Conservation (phyloP, 2,797 vertebrate genomes). For the Urosaurus nigricauda region DNA sequence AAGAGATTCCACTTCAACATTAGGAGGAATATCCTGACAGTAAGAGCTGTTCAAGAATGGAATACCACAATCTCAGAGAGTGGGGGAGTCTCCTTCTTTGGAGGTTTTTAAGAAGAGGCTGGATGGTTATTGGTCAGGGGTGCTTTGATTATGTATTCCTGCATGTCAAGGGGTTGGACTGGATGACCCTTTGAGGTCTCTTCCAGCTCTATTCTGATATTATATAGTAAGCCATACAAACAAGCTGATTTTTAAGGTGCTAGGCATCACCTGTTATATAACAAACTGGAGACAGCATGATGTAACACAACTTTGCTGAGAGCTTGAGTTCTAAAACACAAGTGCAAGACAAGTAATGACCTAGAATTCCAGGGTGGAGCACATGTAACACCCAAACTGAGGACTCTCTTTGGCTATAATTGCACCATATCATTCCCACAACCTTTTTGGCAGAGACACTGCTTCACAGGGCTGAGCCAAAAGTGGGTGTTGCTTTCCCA, state of each 20-base stretch:
- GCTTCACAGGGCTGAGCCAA: constrained; percentile 7
- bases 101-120: too few species aligned
- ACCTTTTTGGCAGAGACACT: constrained; percentile 17
- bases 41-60: too few species aligned
- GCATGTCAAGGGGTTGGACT: too few species aligned
- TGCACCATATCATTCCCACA: constrained; percentile 23
- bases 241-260: rapidly evolving
- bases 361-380: constrained; percentile 57
- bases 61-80: too few species aligned
- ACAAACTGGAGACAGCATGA: constrained; percentile 10
- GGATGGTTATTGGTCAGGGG: too few species aligned
- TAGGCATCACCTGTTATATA: neutral
- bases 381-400: constrained; percentile 46
- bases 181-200: too few species aligned
- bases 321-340: constrained; percentile 11
- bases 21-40: too few species aligned
- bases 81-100: too few species aligned
- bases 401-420: neutral
- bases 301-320: constrained; percentile 20
- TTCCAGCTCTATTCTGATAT: neutral
- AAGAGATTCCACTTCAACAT: too few species aligned
- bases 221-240: neutral
- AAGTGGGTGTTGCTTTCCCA: neutral
- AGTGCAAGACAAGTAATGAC: constrained; percentile 32
- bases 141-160: too few species aligned